Conservation (phyloP, 2,888 invertebrate genomes). For the Agonopterix heracliana region DNA sequence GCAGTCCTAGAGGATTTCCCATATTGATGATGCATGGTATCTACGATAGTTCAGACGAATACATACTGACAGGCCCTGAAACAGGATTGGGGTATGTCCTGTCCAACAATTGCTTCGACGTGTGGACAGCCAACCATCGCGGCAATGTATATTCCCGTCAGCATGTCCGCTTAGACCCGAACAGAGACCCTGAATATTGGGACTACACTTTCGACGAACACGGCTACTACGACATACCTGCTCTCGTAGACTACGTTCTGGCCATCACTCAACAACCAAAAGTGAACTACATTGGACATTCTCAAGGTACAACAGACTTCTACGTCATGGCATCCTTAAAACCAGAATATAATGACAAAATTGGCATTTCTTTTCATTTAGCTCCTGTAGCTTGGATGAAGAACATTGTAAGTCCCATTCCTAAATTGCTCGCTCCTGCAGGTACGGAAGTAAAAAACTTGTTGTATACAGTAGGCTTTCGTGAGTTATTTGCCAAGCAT, state of each 20-base stretch:
- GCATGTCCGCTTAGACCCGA: conserved; percentile 64
- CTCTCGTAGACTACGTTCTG: conserved; percentile 64
- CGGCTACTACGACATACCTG: conserved; percentile 82
- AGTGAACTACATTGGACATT: conserved; percentile 82
- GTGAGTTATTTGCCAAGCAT: conserved; percentile 79
- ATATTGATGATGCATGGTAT: conserved; percentile 50
- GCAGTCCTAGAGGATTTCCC: conserved; percentile 30
- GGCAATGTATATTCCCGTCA: conserved; percentile 78
- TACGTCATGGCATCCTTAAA: conserved; percentile 70
- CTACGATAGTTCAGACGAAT: conserved; percentile 43
- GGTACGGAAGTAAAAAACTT: conserved; percentile 28
- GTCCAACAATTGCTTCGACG: conserved; percentile 73
- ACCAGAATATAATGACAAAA: conserved; percentile 77
- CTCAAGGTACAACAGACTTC: conserved; percentile 79
- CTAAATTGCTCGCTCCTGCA: conserved; percentile 25
- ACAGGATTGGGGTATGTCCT: conserved; percentile 46
- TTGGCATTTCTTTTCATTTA: conserved; percentile 64
- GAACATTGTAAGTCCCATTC: conserved; percentile 50
- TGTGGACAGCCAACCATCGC: conserved; percentile 63
- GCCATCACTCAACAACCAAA: conserved; percentile 63
- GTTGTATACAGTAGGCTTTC: conserved; percentile 59
- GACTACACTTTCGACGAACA: conserved; percentile 81
- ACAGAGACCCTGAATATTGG: conserved; percentile 63
- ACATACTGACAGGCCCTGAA: conserved; percentile 40
- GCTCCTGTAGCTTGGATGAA: conserved; percentile 70